Percentiles rank a stretch among this genome's conserved stretches.
These are phyloP conservation scores for Lasioglossum leucozonium DNA, from an alignment of 2,888 invertebrate genomes.

Conservation along the genomic window DNA sequence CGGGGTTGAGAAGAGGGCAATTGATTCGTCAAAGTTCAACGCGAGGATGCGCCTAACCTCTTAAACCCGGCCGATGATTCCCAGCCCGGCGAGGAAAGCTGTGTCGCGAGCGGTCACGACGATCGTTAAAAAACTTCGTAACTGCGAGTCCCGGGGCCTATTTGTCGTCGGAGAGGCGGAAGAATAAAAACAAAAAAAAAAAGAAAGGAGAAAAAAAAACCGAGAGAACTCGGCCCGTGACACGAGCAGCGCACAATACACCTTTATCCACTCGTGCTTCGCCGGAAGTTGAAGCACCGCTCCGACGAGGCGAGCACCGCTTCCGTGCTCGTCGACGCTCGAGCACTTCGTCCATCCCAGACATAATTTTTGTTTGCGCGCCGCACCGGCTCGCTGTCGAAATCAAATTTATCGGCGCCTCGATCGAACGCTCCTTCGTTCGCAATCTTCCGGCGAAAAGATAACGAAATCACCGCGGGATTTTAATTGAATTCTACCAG, in stretches of 20 bases:
- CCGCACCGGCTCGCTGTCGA: not conserved
- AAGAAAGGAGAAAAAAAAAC: not conserved
- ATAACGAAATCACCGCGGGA: not conserved
- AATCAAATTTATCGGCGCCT: not conserved
- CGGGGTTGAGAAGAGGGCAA: no score
- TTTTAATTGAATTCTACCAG: not conserved
- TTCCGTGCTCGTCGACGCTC: conserved; percentile 18
- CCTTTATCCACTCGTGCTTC: conserved; percentile 46
- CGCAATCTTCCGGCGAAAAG: not conserved
- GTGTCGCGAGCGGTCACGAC: conserved; percentile 18
- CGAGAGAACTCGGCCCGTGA: conserved; percentile 4
- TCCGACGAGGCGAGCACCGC: conserved; percentile 32
- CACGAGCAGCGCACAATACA: conserved; percentile 32
- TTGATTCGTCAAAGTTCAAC: no score
- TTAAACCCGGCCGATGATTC: conserved; percentile 15
- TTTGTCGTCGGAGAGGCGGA: conserved; percentile 10
- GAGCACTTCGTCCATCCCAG: not conserved
- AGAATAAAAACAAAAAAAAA: not conserved
- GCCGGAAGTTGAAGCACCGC: conserved; percentile 39
- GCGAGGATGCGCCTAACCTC: no score
- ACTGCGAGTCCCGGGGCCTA: conserved; percentile 18
- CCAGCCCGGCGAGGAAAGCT: not conserved
- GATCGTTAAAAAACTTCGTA: conserved; percentile 45
- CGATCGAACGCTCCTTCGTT: not conserved
- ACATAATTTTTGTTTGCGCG: not conserved